Percentiles rank a stretch among this genome's conserved stretches.
These are phyloP conservation scores for Diarsia rubi DNA, from an alignment of 2,888 invertebrate genomes.

Conservation along the genomic window DNA sequence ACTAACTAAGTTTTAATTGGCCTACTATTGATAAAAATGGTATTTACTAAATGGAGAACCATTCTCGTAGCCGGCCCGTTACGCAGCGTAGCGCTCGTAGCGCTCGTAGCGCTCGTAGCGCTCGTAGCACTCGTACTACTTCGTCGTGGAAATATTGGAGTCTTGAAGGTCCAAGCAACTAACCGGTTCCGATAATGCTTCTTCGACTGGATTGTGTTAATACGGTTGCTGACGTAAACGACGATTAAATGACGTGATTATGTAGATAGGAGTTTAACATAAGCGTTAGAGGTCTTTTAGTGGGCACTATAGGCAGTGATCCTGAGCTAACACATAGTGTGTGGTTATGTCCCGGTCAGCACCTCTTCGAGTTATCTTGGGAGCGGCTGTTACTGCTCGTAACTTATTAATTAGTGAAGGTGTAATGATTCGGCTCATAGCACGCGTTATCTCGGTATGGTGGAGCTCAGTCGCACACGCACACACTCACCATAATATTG, in stretches of 20 bases:
- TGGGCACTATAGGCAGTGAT: constrained; percentile 9
- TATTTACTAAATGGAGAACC: constrained; percentile 15
- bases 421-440: constrained; percentile 21
- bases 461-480: background rate
- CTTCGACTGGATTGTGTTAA: background rate
- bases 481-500: background rate
- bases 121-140: no score
- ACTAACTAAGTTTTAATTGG: constrained; percentile 41
- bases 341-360: constrained; percentile 8
- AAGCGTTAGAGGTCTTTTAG: background rate
- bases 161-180: background rate
- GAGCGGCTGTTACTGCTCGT: constrained; percentile 27
- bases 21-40: constrained; percentile 36
- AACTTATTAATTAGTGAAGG: constrained; percentile 43
- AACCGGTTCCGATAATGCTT: background rate
- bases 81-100: constrained; percentile 23
- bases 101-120: constrained; percentile 10
- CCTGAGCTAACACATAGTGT: constrained; percentile 27
- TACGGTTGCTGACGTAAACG: background rate
- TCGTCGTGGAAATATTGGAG: constrained; percentile 12
- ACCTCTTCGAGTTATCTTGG: background rate
- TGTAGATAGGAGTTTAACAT: background rate
- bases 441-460: background rate
- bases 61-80: constrained; percentile 15
- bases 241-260: background rate